Conservation (phyloP, 2,113 vertebrate species). For the Varanus salvator region DNA sequence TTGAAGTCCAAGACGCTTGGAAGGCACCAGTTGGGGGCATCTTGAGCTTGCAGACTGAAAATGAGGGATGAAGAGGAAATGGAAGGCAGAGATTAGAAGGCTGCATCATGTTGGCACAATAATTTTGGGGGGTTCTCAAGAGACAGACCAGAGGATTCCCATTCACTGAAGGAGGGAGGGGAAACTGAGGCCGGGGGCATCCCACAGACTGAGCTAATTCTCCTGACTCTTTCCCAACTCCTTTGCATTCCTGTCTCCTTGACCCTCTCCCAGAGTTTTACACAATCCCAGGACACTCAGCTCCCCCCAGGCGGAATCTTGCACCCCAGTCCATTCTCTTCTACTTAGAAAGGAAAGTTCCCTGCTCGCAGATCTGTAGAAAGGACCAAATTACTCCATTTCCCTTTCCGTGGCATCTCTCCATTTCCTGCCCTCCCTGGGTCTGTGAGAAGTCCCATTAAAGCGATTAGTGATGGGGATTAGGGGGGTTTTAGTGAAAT, state of each 20-base stretch:
- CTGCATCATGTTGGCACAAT: background rate
- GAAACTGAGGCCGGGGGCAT: background rate
- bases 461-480: constrained; percentile 34
- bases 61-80: background rate
- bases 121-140: background rate
- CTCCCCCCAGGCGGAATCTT: background rate
- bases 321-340: background rate
- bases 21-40: background rate
- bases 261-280: background rate
- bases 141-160: background rate
- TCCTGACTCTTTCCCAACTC: background rate
- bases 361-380: background rate
- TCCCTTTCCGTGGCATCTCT: background rate
- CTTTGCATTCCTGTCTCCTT: background rate
- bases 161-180: background rate
- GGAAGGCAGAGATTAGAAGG: background rate
- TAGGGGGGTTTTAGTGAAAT: constrained; percentile 23
- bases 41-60: background rate
- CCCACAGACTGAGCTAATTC: background rate
- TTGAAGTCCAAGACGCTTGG: background rate
- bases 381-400: background rate
- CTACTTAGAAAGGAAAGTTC: background rate
- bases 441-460: constrained; percentile 34
- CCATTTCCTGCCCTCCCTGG: background rate
- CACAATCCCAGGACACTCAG: background rate